phyloP scores from a whole-genome alignment of 2,797 vertebrate genomes.

The Enteromius unitaeniatus region DNA sequence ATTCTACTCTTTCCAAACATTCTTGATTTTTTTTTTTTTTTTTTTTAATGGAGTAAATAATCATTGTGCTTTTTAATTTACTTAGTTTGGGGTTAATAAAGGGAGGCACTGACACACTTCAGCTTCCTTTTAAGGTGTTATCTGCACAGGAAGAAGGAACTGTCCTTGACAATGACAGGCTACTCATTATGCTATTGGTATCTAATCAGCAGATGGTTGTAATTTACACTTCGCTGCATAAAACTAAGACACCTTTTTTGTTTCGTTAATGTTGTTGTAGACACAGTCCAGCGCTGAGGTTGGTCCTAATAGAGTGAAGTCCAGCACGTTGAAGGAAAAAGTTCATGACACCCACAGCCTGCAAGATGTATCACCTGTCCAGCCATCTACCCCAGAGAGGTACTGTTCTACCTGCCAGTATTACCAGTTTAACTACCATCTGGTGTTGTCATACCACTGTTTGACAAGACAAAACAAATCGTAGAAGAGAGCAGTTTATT shows the following conservation, averaged over 20 bases:
- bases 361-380: constrained; percentile 67
- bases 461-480: neutral
- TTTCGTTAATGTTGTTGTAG: constrained; percentile 57
- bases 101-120: neutral
- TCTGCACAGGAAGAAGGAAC: constrained; percentile 21
- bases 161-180: neutral
- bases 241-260: neutral
- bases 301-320: constrained; percentile 70
- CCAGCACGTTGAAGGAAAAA: constrained; percentile 75
- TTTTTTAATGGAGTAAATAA: neutral
- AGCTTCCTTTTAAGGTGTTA: neutral
- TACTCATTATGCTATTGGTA: neutral
- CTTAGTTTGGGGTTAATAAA: neutral
- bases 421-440: neutral
- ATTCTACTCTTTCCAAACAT: neutral
- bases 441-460: neutral
- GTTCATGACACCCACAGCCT: constrained; percentile 68
- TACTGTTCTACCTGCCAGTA: constrained; percentile 47
- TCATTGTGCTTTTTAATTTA: neutral
- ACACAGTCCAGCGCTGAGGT: constrained; percentile 52
- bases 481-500: neutral
- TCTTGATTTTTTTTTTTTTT: neutral
- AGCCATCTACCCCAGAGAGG: constrained; percentile 81
- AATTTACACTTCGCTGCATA: neutral
- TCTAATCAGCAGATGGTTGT: neutral